Percentiles rank a stretch among this genome's conserved stretches.
Conservation (phyloP, 2,113 vertebrate species). For the Mola mola region DNA sequence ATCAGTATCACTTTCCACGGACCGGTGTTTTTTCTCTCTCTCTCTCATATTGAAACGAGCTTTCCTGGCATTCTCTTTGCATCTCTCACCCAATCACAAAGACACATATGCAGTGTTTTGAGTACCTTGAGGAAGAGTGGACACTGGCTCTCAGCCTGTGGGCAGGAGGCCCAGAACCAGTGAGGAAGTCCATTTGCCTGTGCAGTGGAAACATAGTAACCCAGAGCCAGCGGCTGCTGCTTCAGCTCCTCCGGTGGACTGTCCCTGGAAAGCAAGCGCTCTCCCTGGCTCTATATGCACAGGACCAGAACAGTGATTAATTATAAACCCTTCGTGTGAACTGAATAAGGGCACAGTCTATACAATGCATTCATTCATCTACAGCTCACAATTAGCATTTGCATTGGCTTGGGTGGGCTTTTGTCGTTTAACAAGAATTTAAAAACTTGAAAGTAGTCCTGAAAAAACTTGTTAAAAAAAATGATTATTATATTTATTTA, state of each 20-base stretch:
- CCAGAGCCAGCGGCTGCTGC: slow-evolving; percentile 96
- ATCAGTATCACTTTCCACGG: neutral
- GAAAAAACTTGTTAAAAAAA: too few relatives aligned
- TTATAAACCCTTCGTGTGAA: too few relatives aligned
- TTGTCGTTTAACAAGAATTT: too few relatives aligned
- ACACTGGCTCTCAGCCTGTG: slow-evolving; percentile 96
- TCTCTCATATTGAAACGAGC: neutral
- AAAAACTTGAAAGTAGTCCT: too few relatives aligned
- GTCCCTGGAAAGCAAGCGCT: slow-evolving; percentile 93
- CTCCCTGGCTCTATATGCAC: slow-evolving; percentile 88
- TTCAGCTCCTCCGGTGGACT: slow-evolving; percentile 95
- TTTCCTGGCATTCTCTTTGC: neutral
- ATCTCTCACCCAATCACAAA: neutral
- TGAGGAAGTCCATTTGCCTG: slow-evolving; percentile 94
- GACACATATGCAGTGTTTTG: neutral
- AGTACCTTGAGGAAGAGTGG: slow-evolving; percentile 97
- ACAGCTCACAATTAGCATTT: too few relatives aligned
- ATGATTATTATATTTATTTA: too few relatives aligned
- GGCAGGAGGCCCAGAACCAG: slow-evolving; percentile 98
- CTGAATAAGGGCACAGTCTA: too few relatives aligned
- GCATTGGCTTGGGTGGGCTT: too few relatives aligned
- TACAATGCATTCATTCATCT: too few relatives aligned
- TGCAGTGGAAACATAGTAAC: slow-evolving; percentile 98
- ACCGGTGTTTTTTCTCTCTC: neutral
- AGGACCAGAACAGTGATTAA: slow-evolving; percentile 12